Base-by-base conservation (phyloP, 2,888 invertebrate genomes). In the Gymnocheta viridis region DNA sequence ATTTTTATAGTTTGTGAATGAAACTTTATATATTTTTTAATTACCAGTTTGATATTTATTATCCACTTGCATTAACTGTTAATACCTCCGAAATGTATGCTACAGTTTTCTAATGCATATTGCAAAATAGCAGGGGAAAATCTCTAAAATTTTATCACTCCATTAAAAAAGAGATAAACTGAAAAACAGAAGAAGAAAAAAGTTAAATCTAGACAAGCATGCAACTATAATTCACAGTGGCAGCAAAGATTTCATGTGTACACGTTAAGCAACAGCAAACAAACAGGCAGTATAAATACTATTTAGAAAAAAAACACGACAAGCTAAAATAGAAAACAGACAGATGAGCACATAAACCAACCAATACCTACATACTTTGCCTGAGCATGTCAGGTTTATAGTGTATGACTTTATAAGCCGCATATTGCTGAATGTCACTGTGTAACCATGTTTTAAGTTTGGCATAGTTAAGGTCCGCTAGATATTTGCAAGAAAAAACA, bases 141-240 rank as follows among this genome's bases (percentile, higher is more conserved):
- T 67, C 67, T 64, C 38, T 83, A 69, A 74, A 83, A 70, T 79
- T 83, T 70, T 83, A 83, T 79, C 74, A 79, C 74, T 79, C 74
- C 64, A 83, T 83, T 19, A 83, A 83, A 83, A 58, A 29, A 19
- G 10, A n/a, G n/a, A 64, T 35, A 24, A 60, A 19, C 32, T 22
- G n/a, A 62, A 22, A 54, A 10, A n/a, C n/a, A n/a, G n/a, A n/a
- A n/a, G n/a, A 4, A 22, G n/a, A 41, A 60, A 47, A 41, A 60
- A 5, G 32, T 62, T 29, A 35, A 56, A 56, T 60, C 51, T 41
- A 64, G 44, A 78, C 70, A 72, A 74, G 70, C 76, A 76, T 69
- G 81, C 74, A 69, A 60, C 60, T 29, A 54, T 72, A 74, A 81
- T 69, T 74, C 67, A 62, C 38, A 58, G 41, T 70, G 66, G 73